Evolutionary conservation across 2,797 vertebrate species (phyloP).

Genomic region (Lindbergichthys nudifrons): DNA sequence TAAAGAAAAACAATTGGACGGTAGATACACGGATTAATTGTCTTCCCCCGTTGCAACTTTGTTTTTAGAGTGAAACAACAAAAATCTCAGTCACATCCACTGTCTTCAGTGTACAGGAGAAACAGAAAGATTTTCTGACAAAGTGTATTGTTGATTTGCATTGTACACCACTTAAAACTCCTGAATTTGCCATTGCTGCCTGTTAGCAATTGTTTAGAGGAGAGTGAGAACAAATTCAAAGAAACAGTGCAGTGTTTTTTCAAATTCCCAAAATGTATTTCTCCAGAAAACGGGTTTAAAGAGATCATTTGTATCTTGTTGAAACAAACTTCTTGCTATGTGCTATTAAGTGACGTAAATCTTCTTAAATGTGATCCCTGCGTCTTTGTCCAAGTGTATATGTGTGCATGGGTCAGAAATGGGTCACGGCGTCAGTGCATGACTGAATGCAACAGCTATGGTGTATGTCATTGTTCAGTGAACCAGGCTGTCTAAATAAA

Average conservation of each 20-base stretch:
- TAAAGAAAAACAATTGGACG: too few relatives aligned
- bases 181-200: conserved; percentile 12
- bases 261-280: neutral
- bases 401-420: neutral
- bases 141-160: neutral
- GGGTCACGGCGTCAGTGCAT: neutral
- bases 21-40: too few relatives aligned
- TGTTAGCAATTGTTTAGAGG: neutral
- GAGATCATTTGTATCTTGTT: neutral
- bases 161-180: neutral
- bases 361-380: neutral
- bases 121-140: neutral
- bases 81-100: neutral
- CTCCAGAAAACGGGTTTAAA: neutral
- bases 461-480: conserved; percentile 1
- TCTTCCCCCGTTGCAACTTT: neutral
- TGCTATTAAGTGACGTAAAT: conserved; percentile 8
- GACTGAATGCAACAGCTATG: neutral
- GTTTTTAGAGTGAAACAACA: neutral
- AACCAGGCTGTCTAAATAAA: neutral
- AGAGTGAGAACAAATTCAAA: neutral
- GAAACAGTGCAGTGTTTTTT: neutral
- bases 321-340: conserved; percentile 12
- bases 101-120: neutral
- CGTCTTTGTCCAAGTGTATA: conserved; percentile 7